Base-by-base conservation (phyloP, 2,797 vertebrate genomes). In the Sebastes alutus region DNA sequence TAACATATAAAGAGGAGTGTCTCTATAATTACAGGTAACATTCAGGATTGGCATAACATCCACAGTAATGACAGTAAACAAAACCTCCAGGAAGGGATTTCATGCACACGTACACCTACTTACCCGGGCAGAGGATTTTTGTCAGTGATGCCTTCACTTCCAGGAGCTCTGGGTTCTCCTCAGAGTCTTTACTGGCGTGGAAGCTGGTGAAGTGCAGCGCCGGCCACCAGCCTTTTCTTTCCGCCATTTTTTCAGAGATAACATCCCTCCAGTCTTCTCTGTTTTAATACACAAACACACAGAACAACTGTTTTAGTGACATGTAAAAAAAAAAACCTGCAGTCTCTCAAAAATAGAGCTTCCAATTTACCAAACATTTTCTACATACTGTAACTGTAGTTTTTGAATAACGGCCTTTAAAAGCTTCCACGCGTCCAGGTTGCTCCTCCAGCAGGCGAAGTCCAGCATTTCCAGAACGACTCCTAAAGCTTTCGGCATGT, bases 191-290 rank as follows among this genome's bases (percentile, higher is more conserved):
- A 64, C 80, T 95, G 49, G 94, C 96, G 46, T 96, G 96, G 77
- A 95, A 96, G 62, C 18, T 75, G 25, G 96, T 97, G 82, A 97
- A 99, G 93, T 99, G 98, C 85, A 98, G 95, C 2, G 80, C 71
- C 2, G 97, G 95, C 98, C 98, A 99, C 97, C 97, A 97, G 74
- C 90, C 94, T 67, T 88, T 95, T 84, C 98, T 96, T 10, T 60
- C 49, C 7, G 13, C 59, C 98, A 98, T 98, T 54, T 94, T 87
- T 32, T 89, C 83, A 1, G 71, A 68, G 14, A 98, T 49, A 3
- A 78, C 1, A 0, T 70, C 25, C 67, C 38, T 29, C 81, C 88
- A 93, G 70, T 84, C 33, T 1, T 83, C 13, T 46, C 90, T 91
- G 80, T 72, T 81, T 79, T 7, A 22, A 52, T 4, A 62, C 33